Evolutionary conservation across 2,113 vertebrate species (phyloP).

Genomic region (Silurus glanis): DNA sequence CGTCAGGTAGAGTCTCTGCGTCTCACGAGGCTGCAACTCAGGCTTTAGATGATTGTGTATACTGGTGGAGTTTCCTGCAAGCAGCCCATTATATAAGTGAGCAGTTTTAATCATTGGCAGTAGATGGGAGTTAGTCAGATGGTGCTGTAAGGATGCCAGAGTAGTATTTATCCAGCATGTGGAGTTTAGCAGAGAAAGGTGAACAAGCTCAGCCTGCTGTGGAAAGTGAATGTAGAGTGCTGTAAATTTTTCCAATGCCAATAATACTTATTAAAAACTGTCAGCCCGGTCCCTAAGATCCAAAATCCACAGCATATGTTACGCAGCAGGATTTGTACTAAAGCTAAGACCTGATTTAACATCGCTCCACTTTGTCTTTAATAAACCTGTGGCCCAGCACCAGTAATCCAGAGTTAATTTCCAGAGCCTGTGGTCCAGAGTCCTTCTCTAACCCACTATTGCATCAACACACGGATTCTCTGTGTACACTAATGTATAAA

Average conservation of each 20-base stretch:
- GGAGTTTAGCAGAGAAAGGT: background rate
- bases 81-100: background rate
- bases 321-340: background rate
- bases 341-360: background rate
- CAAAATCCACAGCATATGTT: background rate
- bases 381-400: background rate
- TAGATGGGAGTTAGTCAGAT: conserved; percentile 21
- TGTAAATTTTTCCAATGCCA: background rate
- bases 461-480: background rate
- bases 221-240: background rate
- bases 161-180: conserved; percentile 1
- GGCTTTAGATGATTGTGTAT: no score
- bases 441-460: background rate
- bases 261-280: background rate
- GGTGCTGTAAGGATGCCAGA: conserved; percentile 11
- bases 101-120: conserved; percentile 6
- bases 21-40: no score
- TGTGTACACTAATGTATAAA: background rate
- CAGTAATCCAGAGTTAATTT: no score
- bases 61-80: background rate
- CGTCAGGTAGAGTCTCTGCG: no score
- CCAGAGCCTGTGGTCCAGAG: background rate
- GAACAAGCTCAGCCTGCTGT: background rate
- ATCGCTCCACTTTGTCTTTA: background rate
- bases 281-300: background rate